These are phyloP conservation scores for Sesia apiformis DNA, from an alignment of 2,888 invertebrate genomes.

Conservation along the genomic window DNA sequence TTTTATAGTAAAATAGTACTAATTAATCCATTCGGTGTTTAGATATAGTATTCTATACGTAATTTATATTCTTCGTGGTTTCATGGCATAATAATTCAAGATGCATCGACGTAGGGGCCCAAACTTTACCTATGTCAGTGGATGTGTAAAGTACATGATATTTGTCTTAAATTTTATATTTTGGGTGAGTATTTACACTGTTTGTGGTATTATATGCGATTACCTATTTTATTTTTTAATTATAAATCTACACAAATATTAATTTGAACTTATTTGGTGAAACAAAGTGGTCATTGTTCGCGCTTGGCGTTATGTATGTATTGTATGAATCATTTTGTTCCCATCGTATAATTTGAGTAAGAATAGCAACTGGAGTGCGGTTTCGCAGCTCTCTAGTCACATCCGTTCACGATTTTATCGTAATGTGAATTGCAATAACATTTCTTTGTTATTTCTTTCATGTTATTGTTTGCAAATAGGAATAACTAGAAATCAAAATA, in stretches of 20 bases:
- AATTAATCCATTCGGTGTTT: background rate
- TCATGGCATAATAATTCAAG: constrained; percentile 20
- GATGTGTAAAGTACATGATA: constrained; percentile 92
- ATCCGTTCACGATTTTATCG: background rate
- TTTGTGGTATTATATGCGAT: background rate
- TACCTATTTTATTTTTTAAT: background rate
- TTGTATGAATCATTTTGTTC: background rate
- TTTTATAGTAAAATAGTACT: background rate
- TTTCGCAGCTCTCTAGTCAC: background rate
- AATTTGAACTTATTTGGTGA: background rate
- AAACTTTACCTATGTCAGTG: constrained; percentile 87
- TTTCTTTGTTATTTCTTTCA: background rate
- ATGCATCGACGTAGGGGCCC: constrained; percentile 79
- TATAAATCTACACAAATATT: background rate
- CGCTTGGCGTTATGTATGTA: background rate
- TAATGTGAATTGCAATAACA: background rate
- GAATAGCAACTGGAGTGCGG: background rate
- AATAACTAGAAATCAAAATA: no score
- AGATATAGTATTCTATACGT: no score
- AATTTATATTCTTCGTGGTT: background rate
- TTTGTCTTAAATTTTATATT: constrained; percentile 92
- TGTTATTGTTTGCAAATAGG: background rate
- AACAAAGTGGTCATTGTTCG: background rate
- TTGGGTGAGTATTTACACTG: constrained; percentile 81
- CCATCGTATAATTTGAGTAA: background rate